These are phyloP conservation scores for Microcebus griseorufus DNA, from an alignment of 2,113 vertebrate genomes.

Conservation along the genomic window DNA sequence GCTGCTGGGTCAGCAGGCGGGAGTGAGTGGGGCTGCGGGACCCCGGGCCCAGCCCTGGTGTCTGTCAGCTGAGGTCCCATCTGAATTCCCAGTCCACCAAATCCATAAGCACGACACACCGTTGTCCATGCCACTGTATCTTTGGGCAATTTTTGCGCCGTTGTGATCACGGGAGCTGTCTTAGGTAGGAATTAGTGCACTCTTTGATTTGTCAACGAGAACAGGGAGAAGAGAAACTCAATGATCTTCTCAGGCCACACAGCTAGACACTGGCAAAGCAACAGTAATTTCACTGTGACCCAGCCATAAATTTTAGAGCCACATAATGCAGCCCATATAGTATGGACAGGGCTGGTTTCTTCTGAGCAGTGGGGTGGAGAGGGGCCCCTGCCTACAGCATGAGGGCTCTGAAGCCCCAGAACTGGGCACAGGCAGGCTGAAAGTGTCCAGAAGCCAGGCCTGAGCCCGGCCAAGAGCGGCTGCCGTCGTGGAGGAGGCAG, in stretches of 20 bases:
- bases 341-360: no score
- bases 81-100: neutral
- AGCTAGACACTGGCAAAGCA: neutral
- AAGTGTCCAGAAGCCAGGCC: no score
- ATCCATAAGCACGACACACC: neutral
- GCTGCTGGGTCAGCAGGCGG: neutral
- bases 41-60: no score
- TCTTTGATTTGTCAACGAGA: neutral
- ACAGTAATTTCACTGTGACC: neutral
- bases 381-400: no score
- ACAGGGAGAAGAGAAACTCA: neutral
- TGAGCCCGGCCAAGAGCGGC: no score
- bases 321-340: no score
- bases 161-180: neutral
- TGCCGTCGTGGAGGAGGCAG: no score
- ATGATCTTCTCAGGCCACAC: neutral
- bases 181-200: neutral
- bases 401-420: no score
- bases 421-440: no score
- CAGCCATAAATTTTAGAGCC: neutral
- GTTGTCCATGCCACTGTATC: fast-evolving
- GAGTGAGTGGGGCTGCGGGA: neutral
- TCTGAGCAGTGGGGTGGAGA: no score
- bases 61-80: neutral
- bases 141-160: no score